Base-by-base conservation (phyloP, 2,113 vertebrate genomes). In the Apaloderma vittatum region DNA sequence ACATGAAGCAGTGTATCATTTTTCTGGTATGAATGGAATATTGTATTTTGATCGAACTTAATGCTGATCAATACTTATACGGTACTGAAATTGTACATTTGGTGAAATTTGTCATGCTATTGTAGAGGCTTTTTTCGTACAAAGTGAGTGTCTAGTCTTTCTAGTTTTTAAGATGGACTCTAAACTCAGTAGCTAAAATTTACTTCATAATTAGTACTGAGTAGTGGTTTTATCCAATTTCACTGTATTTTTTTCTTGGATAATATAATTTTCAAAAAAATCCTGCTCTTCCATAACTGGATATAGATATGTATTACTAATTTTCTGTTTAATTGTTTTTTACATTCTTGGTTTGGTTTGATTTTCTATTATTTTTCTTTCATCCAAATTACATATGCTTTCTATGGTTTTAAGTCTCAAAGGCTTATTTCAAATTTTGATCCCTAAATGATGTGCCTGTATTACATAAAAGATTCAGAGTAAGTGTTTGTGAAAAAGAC, bases 1-100 rank as follows among this genome's bases (percentile, higher is more conserved):
- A 74, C 8, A 6, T 3, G 19, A 75, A 26, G 20, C 26, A 79
- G 11, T 19, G 11, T 32, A 32, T 73, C 0, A 1, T 76, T 95
- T 63, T 77, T 27, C 27, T 68, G 37, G 19, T 45, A 59, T 89
- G 89, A 94, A 91, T 90, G 75, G 86, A 88, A 89, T 26, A 37
- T 32, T 58, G 36, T 58, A 19, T 91, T 92, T 95, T 27, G 27
- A 52, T 85, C 32, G 62, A 12, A 11, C 45, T 8, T 8, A 8
- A 29, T 86, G 46, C n/a, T 54, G 20, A 72, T n/a, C 9, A 30
- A 4, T 74, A 6, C 26, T 67, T 81, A 63, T 0, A 40, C 8
- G 23, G 45, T 78, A 52, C 1, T 79, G 61, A 75, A 72, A 65
- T 57, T 0, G 0, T 15, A 5, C 2, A 3, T 65, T 71, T 15